A percentile compares a stretch with the other conserved stretches of the same genome.
Evolutionary conservation across 2,113 vertebrate species (phyloP).

Genomic region (Sinocyclocheilus anophthalmus): DNA sequence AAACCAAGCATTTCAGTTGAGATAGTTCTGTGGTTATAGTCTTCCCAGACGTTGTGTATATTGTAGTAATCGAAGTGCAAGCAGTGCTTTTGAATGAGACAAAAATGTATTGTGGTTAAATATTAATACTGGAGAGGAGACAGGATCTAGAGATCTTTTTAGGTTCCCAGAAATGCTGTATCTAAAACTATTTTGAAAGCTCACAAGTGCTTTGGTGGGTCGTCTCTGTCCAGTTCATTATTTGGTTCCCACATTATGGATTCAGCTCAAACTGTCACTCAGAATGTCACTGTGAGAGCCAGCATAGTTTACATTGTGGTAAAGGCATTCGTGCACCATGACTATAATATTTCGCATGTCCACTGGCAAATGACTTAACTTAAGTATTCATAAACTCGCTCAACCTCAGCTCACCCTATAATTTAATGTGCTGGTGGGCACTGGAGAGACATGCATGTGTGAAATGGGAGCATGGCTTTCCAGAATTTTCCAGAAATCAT

Average conservation of each 20-base stretch:
- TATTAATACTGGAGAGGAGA: conserved; percentile 30
- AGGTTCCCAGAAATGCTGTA: conserved; percentile 24
- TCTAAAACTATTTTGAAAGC: conserved; percentile 38
- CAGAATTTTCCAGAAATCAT: background rate
- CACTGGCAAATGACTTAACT: conserved; percentile 46
- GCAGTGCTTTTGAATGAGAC: conserved; percentile 1
- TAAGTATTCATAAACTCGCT: conserved; percentile 38
- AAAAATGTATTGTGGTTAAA: conserved; percentile 26
- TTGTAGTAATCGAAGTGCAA: background rate
- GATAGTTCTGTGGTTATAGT: background rate
- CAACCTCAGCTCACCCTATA: conserved; percentile 43
- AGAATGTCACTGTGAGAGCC: conserved; percentile 11
- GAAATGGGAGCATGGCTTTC: background rate
- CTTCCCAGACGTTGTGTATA: background rate
- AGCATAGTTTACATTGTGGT: conserved; percentile 32
- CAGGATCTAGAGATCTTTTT: background rate
- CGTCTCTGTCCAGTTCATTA: conserved; percentile 34
- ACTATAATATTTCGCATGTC: conserved; percentile 44
- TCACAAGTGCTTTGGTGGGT: conserved; percentile 28
- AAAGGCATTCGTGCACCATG: background rate
- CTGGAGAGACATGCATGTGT: conserved; percentile 22
- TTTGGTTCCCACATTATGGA: conserved; percentile 23
- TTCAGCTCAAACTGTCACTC: conserved; percentile 41
- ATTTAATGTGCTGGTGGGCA: conserved; percentile 41
- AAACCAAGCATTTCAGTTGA: conserved; percentile 4